Percentiles rank a stretch among this genome's conserved stretches.
phyloP scores from a whole-genome alignment of 2,888 invertebrate genomes.

The Hemistola chrysoprasaria region DNA sequence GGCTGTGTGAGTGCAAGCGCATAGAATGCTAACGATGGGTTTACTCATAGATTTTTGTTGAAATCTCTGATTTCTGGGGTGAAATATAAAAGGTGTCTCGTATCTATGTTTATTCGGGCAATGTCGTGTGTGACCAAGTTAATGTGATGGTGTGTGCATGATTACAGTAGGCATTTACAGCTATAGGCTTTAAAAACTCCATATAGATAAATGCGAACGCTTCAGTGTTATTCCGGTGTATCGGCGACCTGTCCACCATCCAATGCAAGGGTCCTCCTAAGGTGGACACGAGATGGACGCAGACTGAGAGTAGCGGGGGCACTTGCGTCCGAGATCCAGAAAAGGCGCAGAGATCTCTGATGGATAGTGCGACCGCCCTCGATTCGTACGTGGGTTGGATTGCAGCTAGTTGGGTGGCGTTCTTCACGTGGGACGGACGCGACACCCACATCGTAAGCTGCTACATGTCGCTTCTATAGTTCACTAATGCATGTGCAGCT shows the following conservation, averaged over 20 bases:
- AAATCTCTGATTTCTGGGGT: too few relatives aligned
- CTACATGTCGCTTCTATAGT: constrained; percentile 9
- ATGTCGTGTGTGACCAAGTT: too few relatives aligned
- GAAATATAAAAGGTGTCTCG: too few relatives aligned
- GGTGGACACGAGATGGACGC: constrained; percentile 24
- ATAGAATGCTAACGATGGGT: too few relatives aligned
- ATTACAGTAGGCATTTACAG: too few relatives aligned
- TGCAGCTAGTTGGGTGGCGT: constrained; percentile 69
- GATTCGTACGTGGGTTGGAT: constrained; percentile 75
- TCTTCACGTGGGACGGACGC: constrained; percentile 64
- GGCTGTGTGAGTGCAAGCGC: too few relatives aligned
- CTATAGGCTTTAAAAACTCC: constrained; percentile 22
- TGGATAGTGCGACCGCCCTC: constrained; percentile 65
- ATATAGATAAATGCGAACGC: constrained; percentile 42
- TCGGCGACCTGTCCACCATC: constrained; percentile 72
- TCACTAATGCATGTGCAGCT: background rate
- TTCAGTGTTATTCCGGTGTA: constrained; percentile 76
- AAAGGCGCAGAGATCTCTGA: constrained; percentile 57
- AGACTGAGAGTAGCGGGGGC: constrained; percentile 41
- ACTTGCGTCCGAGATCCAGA: constrained; percentile 60
- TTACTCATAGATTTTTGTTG: too few relatives aligned
- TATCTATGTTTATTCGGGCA: too few relatives aligned
- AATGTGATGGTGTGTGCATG: constrained; percentile 46
- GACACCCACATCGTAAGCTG: constrained; percentile 69
- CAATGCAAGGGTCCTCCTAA: constrained; percentile 63